A percentile compares a stretch with the other conserved stretches of the same genome.
phyloP scores from a whole-genome alignment of 2,888 invertebrate genomes.

The Drosophila fulvimacula region DNA sequence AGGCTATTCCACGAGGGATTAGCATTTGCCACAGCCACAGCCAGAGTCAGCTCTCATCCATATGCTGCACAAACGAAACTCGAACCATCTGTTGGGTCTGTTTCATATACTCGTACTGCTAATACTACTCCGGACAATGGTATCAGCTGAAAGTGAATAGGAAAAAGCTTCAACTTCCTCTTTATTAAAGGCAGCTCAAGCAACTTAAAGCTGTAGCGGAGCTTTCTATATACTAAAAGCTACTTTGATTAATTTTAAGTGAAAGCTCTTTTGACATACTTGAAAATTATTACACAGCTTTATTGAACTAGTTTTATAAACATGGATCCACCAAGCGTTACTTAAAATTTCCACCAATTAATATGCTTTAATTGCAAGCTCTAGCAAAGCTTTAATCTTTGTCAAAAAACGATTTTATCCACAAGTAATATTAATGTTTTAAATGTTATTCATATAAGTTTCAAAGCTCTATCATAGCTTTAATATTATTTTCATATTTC shows the following conservation, averaged over 20 bases:
- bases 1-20: background rate
- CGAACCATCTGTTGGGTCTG: conserved; percentile 1
- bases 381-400: background rate
- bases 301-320: too few species aligned
- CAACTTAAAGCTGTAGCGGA: background rate
- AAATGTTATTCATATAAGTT: too few species aligned
- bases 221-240: background rate
- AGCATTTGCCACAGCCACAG: background rate
- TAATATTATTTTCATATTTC: too few species aligned
- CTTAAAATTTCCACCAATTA: background rate
- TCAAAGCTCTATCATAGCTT: too few species aligned
- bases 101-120: too few species aligned
- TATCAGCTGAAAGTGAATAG: too few species aligned
- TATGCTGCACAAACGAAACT: conserved; percentile 8
- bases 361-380: background rate
- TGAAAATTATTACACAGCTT: background rate
- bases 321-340: background rate
- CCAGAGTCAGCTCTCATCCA: conserved; percentile 4
- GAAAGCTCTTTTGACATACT: background rate
- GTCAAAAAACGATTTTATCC: too few species aligned
- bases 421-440: too few species aligned
- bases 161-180: background rate
- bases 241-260: background rate
- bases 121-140: background rate
- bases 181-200: background rate